Evolutionary conservation across 2,113 vertebrate genomes (phyloP), one percentile per base, ranked within the genome.

Genomic region (Nothobranchius kuhntae): DNA sequence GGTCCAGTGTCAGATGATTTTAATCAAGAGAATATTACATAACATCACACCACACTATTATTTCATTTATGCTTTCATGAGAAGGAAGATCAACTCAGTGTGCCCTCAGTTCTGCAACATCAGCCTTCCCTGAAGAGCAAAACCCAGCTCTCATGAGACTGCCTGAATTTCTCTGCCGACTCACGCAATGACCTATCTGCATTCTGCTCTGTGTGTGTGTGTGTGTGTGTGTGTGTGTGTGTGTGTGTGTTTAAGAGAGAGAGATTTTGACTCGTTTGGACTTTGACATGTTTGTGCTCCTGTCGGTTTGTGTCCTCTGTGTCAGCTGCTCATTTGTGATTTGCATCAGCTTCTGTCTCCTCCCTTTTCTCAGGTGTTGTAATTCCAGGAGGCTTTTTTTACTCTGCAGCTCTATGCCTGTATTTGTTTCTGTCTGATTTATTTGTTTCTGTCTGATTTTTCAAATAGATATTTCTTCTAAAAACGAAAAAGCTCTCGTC

Each of bases 101-200:
- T 15, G 45, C 61, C 45, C 21, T 42, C 71, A 47, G 74, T 67
- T 53, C 71, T 80, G 57, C 71, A 64, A 54, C 53, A 17, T 47
- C 83, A 65, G 77, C 75, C 63, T 86, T 81, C 81, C 75, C 65
- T 68, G 57, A 78, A 74, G 71, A 86, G 73, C 30, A 80, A 78
- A 88, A 90, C 84, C 81, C 81, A 85, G 81, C 65, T 7, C 68
- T 53, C 57, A 60, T 83, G 87, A 85, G 24, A 61, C 68, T 71
- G 56, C 38, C 54, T 67, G 50, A 35, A 47, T 68, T 65, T 62
- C 70, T 53, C 70, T 55, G 38, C 63, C 63, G 72, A 68, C 81
- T 62, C 61, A 63, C 68, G 65, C 71, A 67, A 65, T 50, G 58
- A 83, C 71, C 66, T 53, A 56, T 60, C 47, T 72, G 51, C 53